A percentile compares a stretch with the other conserved stretches of the same genome.
Conservation (phyloP, 2,797 vertebrate genomes). For the Microctenopoma lineatum region DNA sequence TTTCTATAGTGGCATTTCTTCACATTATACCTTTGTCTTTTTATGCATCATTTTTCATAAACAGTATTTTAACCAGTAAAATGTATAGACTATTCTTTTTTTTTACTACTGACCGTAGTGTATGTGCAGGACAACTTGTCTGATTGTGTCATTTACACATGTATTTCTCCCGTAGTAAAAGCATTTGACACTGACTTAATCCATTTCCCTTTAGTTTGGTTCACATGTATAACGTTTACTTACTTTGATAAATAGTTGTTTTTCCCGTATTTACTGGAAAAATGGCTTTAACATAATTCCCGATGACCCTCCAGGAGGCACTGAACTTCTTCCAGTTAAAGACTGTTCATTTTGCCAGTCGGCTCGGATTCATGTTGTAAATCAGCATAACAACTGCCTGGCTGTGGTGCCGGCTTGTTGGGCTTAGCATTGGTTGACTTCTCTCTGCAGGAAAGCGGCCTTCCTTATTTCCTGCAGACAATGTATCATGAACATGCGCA, state of each 20-base stretch:
- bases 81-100: neutral
- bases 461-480: conserved; percentile 40
- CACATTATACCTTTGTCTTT: neutral
- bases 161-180: neutral
- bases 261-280: conserved; percentile 1
- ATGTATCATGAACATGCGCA: conserved; percentile 26
- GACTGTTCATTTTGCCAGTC: neutral
- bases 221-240: neutral
- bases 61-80: neutral
- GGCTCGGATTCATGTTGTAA: conserved; percentile 26
- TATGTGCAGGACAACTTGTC: neutral
- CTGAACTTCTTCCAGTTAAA: neutral
- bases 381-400: conserved; percentile 19
- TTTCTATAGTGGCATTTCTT: neutral
- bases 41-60: too few species aligned
- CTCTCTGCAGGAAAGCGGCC: conserved; percentile 29
- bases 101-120: too few species aligned
- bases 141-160: conserved; percentile 2
- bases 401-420: conserved; percentile 13
- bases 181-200: neutral
- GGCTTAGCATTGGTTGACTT: conserved; percentile 22
- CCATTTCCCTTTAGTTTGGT: neutral
- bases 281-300: neutral
- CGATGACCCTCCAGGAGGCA: neutral
- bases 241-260: neutral